Base-by-base conservation (phyloP, 2,888 invertebrate genomes). In the Trichogramma evanescens region DNA sequence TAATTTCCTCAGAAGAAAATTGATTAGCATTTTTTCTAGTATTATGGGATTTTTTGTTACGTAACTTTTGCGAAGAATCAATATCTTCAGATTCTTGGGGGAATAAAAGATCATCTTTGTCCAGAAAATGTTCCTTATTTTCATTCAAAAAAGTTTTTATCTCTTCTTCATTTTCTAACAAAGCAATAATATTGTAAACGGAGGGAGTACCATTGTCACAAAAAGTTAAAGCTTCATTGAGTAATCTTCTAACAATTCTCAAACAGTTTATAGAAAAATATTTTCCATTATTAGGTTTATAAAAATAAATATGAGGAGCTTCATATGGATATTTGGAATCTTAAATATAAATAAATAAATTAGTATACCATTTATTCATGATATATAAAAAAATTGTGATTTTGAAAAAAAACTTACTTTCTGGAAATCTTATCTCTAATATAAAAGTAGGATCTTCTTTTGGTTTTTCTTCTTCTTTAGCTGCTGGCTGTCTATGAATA, bases 361-460 rank as follows among this genome's bases (percentile, higher is more conserved):
- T 26, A 53, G 10, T 42, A 54, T 38, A 50, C 41, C 45, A n/a
- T 58, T 56, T 56, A 55, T 49, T 26, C 51, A 26, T 60, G 60
- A 54, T 51, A 54, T 51, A n/a, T 13, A 43, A 41, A 54, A 43
- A 51, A 48, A 45, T 26, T 60, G 60, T 50, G 51, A 54, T 51
- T 9, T 38, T 40, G 39, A 54, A 43, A 50, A 48, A 45, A 10
- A 49, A 61, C 57, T 58, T 71, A 70, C 84, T 83, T 66, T 83
- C 81, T 0, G 87, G 85, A 79, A 91, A 91, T 66, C 90, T 81
- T 68, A 92, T 81, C 81, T 91, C 91, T 69, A 91, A 79, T 71
- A 86, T 82, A 78, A 89, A 83, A 69, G 77, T 74, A 58, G 69
- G 60, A 64, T 74, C 69, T 44, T 68, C 67, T 60, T 70, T 78